Evolutionary conservation across 2,113 vertebrate species (phyloP).

Genomic region (Etheostoma spectabile): DNA sequence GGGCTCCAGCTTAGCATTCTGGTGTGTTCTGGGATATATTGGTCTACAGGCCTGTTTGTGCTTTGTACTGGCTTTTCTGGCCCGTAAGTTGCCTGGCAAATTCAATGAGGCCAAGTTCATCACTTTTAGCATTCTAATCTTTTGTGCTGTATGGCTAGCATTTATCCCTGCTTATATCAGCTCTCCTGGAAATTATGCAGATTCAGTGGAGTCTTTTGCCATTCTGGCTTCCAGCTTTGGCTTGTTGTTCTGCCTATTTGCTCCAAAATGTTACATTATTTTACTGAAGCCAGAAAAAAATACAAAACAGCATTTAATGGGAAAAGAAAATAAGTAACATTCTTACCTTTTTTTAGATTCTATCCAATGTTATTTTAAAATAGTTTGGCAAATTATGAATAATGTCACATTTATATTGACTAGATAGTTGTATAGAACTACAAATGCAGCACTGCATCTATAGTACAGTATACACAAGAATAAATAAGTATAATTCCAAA

Average conservation of each 20-base stretch:
- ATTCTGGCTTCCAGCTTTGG: constrained; percentile 83
- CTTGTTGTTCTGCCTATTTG: constrained; percentile 78
- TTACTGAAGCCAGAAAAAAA: constrained; percentile 80
- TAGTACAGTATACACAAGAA: not conserved
- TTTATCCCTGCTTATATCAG: constrained; percentile 85
- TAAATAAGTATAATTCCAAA: not conserved
- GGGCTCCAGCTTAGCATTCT: constrained; percentile 80
- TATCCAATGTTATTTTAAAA: not conserved
- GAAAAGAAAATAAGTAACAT: constrained; percentile 59
- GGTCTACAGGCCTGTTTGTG: constrained; percentile 73
- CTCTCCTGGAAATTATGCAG: constrained; percentile 81
- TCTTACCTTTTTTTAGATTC: not conserved
- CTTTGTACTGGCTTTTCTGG: constrained; percentile 81
- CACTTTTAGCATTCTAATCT: constrained; percentile 85
- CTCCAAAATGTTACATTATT: constrained; percentile 82
- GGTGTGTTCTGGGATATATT: constrained; percentile 81
- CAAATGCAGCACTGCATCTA: not conserved
- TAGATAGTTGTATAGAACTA: not conserved
- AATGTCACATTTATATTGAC: not conserved
- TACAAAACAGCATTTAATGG: constrained; percentile 79
- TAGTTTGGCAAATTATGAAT: not conserved
- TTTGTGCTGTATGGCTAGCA: constrained; percentile 84
- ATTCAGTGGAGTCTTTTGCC: constrained; percentile 83
- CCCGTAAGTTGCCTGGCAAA: constrained; percentile 81
- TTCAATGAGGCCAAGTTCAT: constrained; percentile 86